Conservation (phyloP, 1,140 invertebrate species). For the Cylas formicarius region DNA sequence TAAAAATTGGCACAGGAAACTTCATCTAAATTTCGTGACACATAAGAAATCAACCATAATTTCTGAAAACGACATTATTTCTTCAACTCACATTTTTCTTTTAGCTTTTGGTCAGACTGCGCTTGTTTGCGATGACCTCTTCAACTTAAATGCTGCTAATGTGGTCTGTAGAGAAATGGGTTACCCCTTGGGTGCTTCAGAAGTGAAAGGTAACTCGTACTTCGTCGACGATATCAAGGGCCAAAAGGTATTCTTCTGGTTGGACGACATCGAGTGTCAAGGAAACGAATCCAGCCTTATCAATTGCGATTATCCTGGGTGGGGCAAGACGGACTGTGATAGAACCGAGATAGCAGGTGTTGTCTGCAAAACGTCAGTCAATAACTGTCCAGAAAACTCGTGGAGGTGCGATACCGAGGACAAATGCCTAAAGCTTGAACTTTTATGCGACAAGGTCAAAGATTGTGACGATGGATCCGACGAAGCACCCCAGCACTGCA, state of each 20-base stretch:
- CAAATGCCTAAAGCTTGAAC: constrained; percentile 54
- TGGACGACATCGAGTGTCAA: constrained; percentile 62
- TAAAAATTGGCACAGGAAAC: too few species aligned
- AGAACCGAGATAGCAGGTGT: constrained; percentile 60
- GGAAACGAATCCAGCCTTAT: constrained; percentile 60
- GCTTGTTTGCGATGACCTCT: constrained; percentile 65
- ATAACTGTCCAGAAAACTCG: constrained; percentile 50
- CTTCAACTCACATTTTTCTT: too few species aligned
- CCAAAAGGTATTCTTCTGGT: constrained; percentile 47
- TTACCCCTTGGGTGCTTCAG: constrained; percentile 51
- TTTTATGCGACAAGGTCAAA: constrained; percentile 59
- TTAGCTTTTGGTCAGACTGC: constrained; percentile 58
- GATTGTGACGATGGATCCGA: constrained; percentile 65
- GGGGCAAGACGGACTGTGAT: constrained; percentile 64
- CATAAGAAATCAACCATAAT: too few species aligned
- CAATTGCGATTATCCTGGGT: constrained; percentile 61
- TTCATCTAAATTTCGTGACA: too few species aligned
- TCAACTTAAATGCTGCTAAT: constrained; percentile 57
- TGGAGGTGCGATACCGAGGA: constrained; percentile 57
- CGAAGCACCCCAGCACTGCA: too few species aligned
- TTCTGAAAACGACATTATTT: too few species aligned
- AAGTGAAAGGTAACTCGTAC: constrained; percentile 50
- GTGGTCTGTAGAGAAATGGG: constrained; percentile 64
- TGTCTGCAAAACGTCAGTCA: constrained; percentile 52
- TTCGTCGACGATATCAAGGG: constrained; percentile 36